These are phyloP conservation scores for Mola mola DNA, from an alignment of 2,113 vertebrate genomes.

Conservation along the genomic window DNA sequence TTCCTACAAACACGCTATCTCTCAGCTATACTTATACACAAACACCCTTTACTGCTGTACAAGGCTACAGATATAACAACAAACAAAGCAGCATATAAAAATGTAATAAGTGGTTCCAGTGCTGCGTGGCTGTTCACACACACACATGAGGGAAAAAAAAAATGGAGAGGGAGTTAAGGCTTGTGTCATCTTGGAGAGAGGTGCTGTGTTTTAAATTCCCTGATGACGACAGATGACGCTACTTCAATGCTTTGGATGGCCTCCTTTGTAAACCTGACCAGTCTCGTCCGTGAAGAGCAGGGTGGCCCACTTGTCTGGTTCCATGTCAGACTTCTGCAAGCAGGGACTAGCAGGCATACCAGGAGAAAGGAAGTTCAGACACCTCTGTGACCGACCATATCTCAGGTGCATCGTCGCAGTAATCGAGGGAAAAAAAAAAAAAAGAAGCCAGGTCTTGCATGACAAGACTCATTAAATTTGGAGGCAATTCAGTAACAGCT, in stretches of 20 bases:
- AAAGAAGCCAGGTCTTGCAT: not conserved
- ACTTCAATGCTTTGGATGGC: conserved; percentile 67
- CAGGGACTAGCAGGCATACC: conserved; percentile 26
- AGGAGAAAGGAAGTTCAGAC: conserved; percentile 18
- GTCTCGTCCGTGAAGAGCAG: conserved; percentile 22
- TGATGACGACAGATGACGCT: conserved; percentile 71
- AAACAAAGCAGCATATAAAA: conserved; percentile 65
- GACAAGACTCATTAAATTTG: conserved; percentile 13
- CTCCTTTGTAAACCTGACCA: not conserved
- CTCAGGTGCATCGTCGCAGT: conserved; percentile 59
- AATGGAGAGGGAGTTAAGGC: conserved; percentile 80
- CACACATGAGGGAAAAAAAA: conserved; percentile 39
- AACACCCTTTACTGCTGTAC: conserved; percentile 58
- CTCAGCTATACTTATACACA: conserved; percentile 59
- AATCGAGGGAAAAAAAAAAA: too few species aligned
- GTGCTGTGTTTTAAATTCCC: conserved; percentile 73
- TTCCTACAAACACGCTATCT: conserved; percentile 50
- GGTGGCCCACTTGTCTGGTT: not conserved
- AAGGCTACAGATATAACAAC: conserved; percentile 62
- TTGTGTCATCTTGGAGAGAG: conserved; percentile 72
- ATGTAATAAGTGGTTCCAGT: conserved; percentile 45
- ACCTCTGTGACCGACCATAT: conserved; percentile 21
- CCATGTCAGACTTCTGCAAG: not conserved
- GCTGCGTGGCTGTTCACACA: conserved; percentile 40
- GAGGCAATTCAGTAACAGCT: conserved; percentile 53